Conservation (phyloP, 1,140 invertebrate species). For the Tetragnatha versicolor region DNA sequence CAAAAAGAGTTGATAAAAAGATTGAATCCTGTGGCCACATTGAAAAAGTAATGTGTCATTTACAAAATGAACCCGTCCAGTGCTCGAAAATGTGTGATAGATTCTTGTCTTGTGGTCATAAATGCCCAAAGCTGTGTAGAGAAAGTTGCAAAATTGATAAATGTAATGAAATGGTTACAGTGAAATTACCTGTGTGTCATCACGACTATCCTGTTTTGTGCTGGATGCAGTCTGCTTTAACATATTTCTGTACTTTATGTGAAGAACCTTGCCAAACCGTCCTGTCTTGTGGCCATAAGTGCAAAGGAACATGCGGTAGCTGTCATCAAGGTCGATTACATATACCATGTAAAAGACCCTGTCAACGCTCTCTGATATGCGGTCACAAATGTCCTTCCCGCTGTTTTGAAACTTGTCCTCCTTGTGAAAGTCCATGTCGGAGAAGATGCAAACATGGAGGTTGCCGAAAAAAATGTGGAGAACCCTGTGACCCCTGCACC, state of each 20-base stretch:
- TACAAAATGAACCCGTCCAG: not conserved
- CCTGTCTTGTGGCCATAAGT: conserved; percentile 68
- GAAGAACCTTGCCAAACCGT: conserved; percentile 63
- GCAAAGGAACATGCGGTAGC: conserved; percentile 40
- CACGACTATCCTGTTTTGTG: conserved; percentile 36
- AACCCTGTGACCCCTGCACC: conserved; percentile 44
- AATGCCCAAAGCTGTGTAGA: conserved; percentile 30
- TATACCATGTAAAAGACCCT: conserved; percentile 60
- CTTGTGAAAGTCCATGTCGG: conserved; percentile 57
- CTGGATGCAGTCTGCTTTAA: not conserved
- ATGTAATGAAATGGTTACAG: conserved; percentile 12
- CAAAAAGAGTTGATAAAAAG: not conserved
- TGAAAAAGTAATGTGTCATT: conserved; percentile 17
- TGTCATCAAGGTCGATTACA: conserved; percentile 67
- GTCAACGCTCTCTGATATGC: conserved; percentile 62
- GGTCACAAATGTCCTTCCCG: conserved; percentile 61
- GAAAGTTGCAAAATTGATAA: not conserved
- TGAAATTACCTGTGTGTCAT: conserved; percentile 28
- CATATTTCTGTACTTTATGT: conserved; percentile 61
- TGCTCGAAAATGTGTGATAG: conserved; percentile 19
- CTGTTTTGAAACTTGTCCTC: conserved; percentile 58
- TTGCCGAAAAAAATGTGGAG: conserved; percentile 52
- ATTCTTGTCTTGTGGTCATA: conserved; percentile 46
- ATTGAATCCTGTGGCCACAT: conserved; percentile 12
- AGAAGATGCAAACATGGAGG: conserved; percentile 52